These are phyloP conservation scores for Chaunax sp. DNA, from an alignment of 2,797 vertebrate genomes.

Conservation along the genomic window DNA sequence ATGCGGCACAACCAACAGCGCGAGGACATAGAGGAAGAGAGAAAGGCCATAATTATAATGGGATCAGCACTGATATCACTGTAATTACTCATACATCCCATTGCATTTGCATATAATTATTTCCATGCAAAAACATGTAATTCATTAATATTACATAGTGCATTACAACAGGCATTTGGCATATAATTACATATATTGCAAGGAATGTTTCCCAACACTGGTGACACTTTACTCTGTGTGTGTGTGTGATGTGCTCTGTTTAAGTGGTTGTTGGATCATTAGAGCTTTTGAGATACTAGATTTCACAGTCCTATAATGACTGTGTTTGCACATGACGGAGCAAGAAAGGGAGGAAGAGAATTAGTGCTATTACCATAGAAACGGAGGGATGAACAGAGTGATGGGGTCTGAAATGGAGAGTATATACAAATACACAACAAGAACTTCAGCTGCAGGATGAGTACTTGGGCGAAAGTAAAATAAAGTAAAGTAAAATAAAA, in stretches of 20 bases:
- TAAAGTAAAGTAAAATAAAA: background rate
- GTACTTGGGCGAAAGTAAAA: conserved; percentile 28
- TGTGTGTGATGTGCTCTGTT: conserved; percentile 31
- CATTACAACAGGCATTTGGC: conserved; percentile 67
- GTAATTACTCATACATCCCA: conserved; percentile 74
- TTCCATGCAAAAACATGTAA: conserved; percentile 67
- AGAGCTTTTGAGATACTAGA: conserved; percentile 75
- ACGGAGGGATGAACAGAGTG: conserved; percentile 41
- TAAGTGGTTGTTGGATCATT: conserved; percentile 76
- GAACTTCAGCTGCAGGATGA: conserved; percentile 37
- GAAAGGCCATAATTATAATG: conserved; percentile 64
- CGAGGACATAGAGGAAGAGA: conserved; percentile 52
- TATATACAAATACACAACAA: conserved; percentile 41
- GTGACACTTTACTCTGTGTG: conserved; percentile 55
- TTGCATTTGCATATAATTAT: conserved; percentile 73
- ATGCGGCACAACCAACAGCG: conserved; percentile 26
- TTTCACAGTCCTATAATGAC: conserved; percentile 75
- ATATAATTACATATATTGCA: conserved; percentile 75
- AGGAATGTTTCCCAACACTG: conserved; percentile 70
- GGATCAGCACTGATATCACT: conserved; percentile 52
- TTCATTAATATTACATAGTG: conserved; percentile 76
- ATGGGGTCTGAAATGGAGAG: conserved; percentile 12
- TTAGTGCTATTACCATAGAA: conserved; percentile 53
- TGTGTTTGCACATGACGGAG: conserved; percentile 74
- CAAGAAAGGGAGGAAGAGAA: conserved; percentile 40